Conservation (phyloP, 2,113 vertebrate genomes). For the Eleginops maclovinus region DNA sequence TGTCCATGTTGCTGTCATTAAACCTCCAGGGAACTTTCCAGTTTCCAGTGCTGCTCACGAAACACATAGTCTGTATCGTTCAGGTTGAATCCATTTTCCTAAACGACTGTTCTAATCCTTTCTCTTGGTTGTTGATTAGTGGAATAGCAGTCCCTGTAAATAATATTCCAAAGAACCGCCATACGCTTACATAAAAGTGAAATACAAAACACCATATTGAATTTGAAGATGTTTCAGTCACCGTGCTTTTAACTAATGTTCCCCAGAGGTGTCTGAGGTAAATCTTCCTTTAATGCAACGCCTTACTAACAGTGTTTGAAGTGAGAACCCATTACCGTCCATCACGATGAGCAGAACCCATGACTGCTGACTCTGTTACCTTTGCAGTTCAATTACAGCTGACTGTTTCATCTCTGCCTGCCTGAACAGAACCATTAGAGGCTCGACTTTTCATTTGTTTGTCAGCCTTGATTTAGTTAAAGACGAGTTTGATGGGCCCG, state of each 20-base stretch:
- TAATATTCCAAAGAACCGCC: no score
- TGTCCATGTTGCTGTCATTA: no score
- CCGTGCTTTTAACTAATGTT: neutral
- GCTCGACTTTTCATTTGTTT: constrained; percentile 13
- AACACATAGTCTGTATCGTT: neutral
- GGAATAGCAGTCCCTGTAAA: no score
- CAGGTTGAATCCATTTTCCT: neutral
- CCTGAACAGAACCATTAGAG: neutral
- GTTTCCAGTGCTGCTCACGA: no score
- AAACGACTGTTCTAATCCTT: no score
- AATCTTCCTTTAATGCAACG: neutral
- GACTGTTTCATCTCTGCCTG: neutral
- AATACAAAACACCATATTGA: no score
- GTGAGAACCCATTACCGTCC: neutral
- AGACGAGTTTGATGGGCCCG: constrained; percentile 7
- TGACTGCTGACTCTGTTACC: neutral
- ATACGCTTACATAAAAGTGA: no score
- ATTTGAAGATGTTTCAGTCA: no score
- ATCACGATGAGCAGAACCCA: neutral
- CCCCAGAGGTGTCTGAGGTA: neutral
- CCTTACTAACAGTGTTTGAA: neutral
- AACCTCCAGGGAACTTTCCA: neutral
- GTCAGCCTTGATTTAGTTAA: constrained; percentile 9
- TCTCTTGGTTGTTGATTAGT: no score
- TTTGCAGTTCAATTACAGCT: constrained; percentile 4